Evolutionary conservation across 2,113 vertebrate genomes (phyloP), one percentile per base, ranked within the genome.

Genomic region (Paramormyrops kingsleyae): DNA sequence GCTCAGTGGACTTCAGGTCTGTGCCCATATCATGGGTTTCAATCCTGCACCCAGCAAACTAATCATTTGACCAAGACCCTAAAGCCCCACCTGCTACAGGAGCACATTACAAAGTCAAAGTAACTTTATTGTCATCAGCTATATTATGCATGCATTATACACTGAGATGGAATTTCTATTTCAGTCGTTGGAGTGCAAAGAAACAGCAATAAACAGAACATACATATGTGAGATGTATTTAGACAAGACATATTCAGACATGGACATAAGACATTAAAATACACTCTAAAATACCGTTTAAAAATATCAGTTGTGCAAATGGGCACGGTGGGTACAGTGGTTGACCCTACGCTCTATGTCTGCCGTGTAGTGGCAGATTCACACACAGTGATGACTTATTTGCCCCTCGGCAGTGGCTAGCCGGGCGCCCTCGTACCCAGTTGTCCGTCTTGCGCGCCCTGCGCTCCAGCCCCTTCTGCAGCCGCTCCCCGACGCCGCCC

Each of bases 381-480:
- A 62, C 59, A 3, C 59, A 66, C 17, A 66, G 9, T 27, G 59
- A 66, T 27, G 62, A 27, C 2, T 66, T 9, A n/a, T n/a, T 9
- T n/a, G 21, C 21, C 19, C 56, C 21, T 24, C 56, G 5, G 21
- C 56, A 59, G 56, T 59, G 24, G 56, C 21, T n/a, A 31, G 12
- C 66, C 9, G n/a, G 12, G n/a, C 27, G 13, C 89, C 39, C 53
- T n/a, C 56, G 4, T 95, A 99, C 99, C 99, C 98, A 99, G 95
- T 99, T 99, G 74, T 98, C 97, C 0, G 91, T 93, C 84, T 95
- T 96, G 88, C 7, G 91, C 17, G 97, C 97, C 91, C 97, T 96
- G 87, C 94, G 96, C 89, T 99, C 97, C 93, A 99, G 94, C 24
- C 97, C 94, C 59, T 95, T 97, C 96, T 99, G 99, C 53, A 99